A percentile compares a stretch with the other conserved stretches of the same genome.
Evolutionary conservation across 2,797 vertebrate species (phyloP).

Genomic region (Bryconaethiops microstoma): DNA sequence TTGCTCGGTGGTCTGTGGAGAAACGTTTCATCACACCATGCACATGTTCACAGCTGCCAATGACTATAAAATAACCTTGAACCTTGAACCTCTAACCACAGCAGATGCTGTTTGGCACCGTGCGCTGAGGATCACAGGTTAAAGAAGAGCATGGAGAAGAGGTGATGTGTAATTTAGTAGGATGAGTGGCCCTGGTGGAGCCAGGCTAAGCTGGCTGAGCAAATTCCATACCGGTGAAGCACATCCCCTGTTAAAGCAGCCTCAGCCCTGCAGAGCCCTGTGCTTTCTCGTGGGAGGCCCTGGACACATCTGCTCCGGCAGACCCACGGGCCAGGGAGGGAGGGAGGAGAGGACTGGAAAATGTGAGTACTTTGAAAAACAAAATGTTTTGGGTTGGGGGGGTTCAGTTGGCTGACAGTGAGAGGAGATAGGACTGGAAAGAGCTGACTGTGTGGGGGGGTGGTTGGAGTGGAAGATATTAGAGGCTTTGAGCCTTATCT

Average conservation of each 20-base stretch:
- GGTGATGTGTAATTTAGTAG: slow-evolving; percentile 63
- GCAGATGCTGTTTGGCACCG: slow-evolving; percentile 29
- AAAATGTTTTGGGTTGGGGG: slow-evolving; percentile 64
- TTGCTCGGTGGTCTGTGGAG: too few relatives aligned
- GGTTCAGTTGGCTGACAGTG: slow-evolving; percentile 8
- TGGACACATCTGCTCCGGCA: slow-evolving; percentile 70
- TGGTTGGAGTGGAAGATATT: slow-evolving; percentile 39
- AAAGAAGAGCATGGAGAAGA: slow-evolving; percentile 19
- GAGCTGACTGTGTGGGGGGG: neutral
- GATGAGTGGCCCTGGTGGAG: slow-evolving; percentile 44
- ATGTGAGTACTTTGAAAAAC: slow-evolving; percentile 68
- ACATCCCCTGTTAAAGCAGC: slow-evolving; percentile 61
- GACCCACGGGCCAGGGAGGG: slow-evolving; percentile 41
- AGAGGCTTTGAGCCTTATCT: slow-evolving; percentile 66
- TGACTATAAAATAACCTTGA: too few relatives aligned
- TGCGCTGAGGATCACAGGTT: slow-evolving; percentile 8
- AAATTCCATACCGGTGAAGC: slow-evolving; percentile 72
- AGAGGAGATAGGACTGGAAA: slow-evolving; percentile 43
- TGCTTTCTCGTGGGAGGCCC: slow-evolving; percentile 28
- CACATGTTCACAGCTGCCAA: too few relatives aligned
- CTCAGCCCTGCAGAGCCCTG: slow-evolving; percentile 52
- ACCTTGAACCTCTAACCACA: neutral
- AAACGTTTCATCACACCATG: too few relatives aligned
- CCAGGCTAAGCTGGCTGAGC: slow-evolving; percentile 34
- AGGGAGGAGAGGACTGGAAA: slow-evolving; percentile 69